Evolutionary conservation across 1,140 invertebrate species (phyloP).

Genomic region (Laupala kohalensis): DNA sequence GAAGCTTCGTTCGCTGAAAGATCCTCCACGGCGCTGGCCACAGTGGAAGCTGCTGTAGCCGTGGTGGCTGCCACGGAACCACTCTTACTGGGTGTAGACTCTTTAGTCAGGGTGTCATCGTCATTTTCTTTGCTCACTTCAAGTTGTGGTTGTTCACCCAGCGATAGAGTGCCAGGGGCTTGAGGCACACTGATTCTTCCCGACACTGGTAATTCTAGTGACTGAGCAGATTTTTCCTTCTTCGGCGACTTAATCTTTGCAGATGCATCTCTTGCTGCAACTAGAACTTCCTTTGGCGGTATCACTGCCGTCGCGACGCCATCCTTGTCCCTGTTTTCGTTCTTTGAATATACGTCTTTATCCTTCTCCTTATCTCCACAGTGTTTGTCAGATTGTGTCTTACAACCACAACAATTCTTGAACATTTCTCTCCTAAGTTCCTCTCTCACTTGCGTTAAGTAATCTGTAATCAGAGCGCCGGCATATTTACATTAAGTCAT

Average conservation of each 20-base stretch:
- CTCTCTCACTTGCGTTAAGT: too few species aligned
- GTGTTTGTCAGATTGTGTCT: slow-evolving; percentile 13
- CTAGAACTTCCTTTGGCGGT: slow-evolving; percentile 13
- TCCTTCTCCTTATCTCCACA: slow-evolving; percentile 6
- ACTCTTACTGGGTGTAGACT: slow-evolving; percentile 12
- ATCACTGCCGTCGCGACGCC: slow-evolving; percentile 2
- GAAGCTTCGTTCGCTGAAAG: slow-evolving; percentile 16
- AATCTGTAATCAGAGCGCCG: too few species aligned
- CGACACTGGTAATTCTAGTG: too few species aligned
- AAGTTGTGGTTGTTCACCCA: slow-evolving; percentile 5
- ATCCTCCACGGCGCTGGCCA: slow-evolving; percentile 13
- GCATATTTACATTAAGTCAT: too few species aligned
- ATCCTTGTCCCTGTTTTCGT: not conserved
- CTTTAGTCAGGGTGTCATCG: slow-evolving; percentile 10
- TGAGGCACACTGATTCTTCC: too few species aligned
- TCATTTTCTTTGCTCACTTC: slow-evolving; percentile 12
- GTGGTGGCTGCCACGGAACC: slow-evolving; percentile 7
- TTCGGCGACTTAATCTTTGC: not conserved
- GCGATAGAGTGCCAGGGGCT: too few species aligned
- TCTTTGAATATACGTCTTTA: not conserved
- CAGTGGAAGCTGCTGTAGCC: slow-evolving; percentile 13
- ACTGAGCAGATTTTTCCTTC: not conserved
- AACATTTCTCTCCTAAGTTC: slow-evolving; percentile 24
- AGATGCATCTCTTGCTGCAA: too few species aligned
- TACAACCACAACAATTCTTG: slow-evolving; percentile 29